Percentiles rank a stretch among this genome's conserved stretches.
phyloP scores from a whole-genome alignment of 2,797 vertebrate species.

The Mormyrops attenuatus region DNA sequence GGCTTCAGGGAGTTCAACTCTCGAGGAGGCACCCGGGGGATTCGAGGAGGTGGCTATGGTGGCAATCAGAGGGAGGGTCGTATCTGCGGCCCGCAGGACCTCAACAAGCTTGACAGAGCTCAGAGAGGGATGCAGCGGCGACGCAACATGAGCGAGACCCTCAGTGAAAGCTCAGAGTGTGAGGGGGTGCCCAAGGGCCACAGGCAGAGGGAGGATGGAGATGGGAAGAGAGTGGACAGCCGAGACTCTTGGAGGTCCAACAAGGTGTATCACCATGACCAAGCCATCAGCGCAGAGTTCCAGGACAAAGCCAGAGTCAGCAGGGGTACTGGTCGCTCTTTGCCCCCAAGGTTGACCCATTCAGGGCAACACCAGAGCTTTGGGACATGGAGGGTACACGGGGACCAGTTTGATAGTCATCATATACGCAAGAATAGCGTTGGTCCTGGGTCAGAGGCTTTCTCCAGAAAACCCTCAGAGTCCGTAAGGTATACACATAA shows the following conservation, averaged over 20 bases:
- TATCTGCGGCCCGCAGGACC: conserved; percentile 72
- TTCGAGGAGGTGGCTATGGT: conserved; percentile 55
- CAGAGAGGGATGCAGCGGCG: conserved; percentile 78
- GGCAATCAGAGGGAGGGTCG: conserved; percentile 60
- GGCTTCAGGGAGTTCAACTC: conserved; percentile 85
- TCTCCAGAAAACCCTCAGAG: conserved; percentile 66
- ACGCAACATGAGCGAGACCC: conserved; percentile 86
- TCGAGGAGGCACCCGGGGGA: conserved; percentile 58
- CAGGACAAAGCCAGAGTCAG: conserved; percentile 66
- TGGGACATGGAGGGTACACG: conserved; percentile 77
- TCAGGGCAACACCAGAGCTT: conserved; percentile 72
- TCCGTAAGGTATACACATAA: conserved; percentile 70
- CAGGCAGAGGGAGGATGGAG: conserved; percentile 79
- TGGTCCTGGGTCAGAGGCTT: conserved; percentile 57
- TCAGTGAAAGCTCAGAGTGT: conserved; percentile 90
- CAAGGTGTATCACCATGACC: conserved; percentile 81
- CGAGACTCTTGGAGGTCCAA: conserved; percentile 90
- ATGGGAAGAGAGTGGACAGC: conserved; percentile 67
- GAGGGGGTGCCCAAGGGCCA: conserved; percentile 95
- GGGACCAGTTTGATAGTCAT: conserved; percentile 52
- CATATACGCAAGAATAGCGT: conserved; percentile 76
- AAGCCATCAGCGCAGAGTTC: conserved; percentile 51
- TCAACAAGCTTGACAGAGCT: conserved; percentile 75
- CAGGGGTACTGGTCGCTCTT: conserved; percentile 73
- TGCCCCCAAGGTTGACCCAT: conserved; percentile 84